These are phyloP conservation scores for Rachycentron canadum DNA, from an alignment of 2,797 vertebrate species.

Conservation along the genomic window DNA sequence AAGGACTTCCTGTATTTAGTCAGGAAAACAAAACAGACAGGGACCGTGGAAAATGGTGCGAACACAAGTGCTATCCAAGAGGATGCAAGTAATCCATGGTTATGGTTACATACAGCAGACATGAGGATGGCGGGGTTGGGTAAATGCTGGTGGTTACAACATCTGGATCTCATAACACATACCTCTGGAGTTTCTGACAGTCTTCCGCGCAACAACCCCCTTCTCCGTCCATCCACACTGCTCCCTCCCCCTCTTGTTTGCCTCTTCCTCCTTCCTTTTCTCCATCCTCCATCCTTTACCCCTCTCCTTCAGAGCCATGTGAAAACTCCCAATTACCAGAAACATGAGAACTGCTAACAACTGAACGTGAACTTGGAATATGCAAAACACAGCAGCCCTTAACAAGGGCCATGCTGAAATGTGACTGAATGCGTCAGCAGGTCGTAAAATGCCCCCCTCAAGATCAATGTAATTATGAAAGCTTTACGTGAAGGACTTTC, in stretches of 20 bases:
- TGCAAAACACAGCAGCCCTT: constrained; percentile 63
- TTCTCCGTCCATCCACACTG: neutral
- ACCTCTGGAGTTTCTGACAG: constrained; percentile 56
- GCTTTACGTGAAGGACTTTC: constrained; percentile 64
- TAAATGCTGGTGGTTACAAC: constrained; percentile 46
- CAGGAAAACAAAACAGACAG: constrained; percentile 53
- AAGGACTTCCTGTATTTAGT: constrained; percentile 69
- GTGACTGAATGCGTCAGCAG: constrained; percentile 75
- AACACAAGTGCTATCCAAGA: constrained; percentile 22
- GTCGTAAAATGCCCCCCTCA: constrained; percentile 61
- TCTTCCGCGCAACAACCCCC: constrained; percentile 34
- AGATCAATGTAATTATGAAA: constrained; percentile 78
- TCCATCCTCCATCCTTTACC: constrained; percentile 19
- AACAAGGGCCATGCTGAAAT: constrained; percentile 65
- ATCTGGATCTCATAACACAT: constrained; percentile 71
- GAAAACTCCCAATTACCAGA: constrained; percentile 76
- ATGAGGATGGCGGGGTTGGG: neutral
- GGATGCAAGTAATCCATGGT: constrained; percentile 28
- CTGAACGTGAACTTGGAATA: constrained; percentile 68
- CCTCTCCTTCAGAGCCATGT: constrained; percentile 54
- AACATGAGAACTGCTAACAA: constrained; percentile 55
- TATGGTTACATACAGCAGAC: constrained; percentile 31
- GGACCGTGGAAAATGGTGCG: constrained; percentile 5
- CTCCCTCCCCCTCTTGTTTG: constrained; percentile 26
- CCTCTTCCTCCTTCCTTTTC: constrained; percentile 20